A percentile compares a stretch with the other conserved stretches of the same genome.
phyloP scores from a whole-genome alignment of 2,113 vertebrate species.

The Hystrix cristata region DNA sequence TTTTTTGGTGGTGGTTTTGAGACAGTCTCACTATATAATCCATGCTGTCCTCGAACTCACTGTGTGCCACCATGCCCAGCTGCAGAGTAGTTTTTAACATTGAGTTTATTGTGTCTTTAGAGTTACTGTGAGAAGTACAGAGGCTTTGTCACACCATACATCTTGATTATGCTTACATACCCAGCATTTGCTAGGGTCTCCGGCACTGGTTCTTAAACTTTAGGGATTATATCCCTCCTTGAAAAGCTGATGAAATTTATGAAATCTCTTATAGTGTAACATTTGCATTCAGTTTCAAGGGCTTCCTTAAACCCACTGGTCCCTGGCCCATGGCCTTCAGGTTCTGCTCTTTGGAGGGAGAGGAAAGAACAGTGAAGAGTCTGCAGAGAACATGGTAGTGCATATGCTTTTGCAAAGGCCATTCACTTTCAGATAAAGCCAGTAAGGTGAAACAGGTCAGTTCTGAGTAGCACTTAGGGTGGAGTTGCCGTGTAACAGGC shows the following conservation, averaged over 20 bases:
- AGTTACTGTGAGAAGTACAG: not conserved
- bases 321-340: not conserved
- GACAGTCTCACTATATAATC: not conserved
- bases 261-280: not conserved
- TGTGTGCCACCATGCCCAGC: not conserved
- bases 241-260: not conserved
- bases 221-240: not conserved
- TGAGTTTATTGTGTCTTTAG: not conserved
- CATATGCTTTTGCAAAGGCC: not conserved
- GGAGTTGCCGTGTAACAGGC: not conserved
- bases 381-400: not conserved
- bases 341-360: slow-evolving; percentile 3
- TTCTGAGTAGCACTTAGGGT: not conserved
- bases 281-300: not conserved
- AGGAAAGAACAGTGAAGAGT: not conserved
- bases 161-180: not conserved
- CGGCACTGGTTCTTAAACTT: not conserved
- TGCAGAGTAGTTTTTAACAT: not conserved
- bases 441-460: not conserved
- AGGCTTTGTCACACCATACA: not conserved
- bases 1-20: no score
- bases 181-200: not conserved
- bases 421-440: not conserved
- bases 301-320: not conserved
- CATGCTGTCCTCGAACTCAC: not conserved